Base-by-base conservation (phyloP, 2,888 invertebrate species). In the Sarcophaga subvicina region DNA sequence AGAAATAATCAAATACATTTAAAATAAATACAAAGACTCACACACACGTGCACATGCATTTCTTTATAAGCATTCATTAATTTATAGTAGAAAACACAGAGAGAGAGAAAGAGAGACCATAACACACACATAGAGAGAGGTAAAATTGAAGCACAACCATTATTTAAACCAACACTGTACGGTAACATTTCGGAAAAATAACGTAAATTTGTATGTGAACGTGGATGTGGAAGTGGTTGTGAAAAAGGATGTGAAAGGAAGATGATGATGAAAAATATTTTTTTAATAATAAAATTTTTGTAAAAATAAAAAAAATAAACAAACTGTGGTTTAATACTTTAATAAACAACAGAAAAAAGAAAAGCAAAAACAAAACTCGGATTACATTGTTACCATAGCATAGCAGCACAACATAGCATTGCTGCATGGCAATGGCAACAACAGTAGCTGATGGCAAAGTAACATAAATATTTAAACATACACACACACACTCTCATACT, bases 1-100 rank as follows among this genome's bases (percentile, higher is more conserved):
- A 83, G 49, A 83, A 77, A 77, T 66, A 83, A 77, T 77, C 47
- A 20, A 83, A 75, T 59, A 54, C 62, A 71, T 14, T 70, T 12
- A 47, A 69, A n/a, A 37, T 37, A 37, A 47, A 66, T 49, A 70
- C 47, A 22, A 17, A 47, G 14, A 27, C 11, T 63, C 60, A 3
- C 14, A 62, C 2, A 59, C 12, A 45, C 8, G 8, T 45, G 17
- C 11, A 22, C 49, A 20, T 54, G 20, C 25, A 47, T 22, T 8
- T 47, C 14, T 17, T 8, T 63, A 3, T 67, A 67, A 45, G 45
- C 10, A 67, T 69, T 47, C 45, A 69, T 20, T 20, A n/a, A 69
- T 11, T 67, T 67, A 54, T 69, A 54, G 54, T 54, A 37, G 10
- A 37, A 2, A 2, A 37, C 10, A 37, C 2, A 10, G 17, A 17